Base-by-base conservation (phyloP, 2,113 vertebrate species). In the Oryzias melastigma region DNA sequence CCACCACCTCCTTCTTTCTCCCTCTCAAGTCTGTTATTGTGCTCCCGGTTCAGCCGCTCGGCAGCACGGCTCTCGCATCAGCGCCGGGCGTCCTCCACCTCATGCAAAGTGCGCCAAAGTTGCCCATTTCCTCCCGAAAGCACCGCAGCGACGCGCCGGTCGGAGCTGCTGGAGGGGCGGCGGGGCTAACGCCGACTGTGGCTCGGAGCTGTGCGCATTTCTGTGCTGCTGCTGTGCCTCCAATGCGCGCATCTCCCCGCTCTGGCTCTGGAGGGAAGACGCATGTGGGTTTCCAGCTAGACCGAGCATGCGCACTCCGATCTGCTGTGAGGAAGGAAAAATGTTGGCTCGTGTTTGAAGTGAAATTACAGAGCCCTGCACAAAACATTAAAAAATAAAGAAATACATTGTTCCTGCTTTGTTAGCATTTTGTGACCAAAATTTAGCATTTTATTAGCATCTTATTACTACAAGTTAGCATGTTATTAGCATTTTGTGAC, bases 41-140 rank as follows among this genome's bases (percentile, higher is more conserved):
- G 64, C 48, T 72, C 65, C 82, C 54, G 69, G 62, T 76, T 85
- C 71, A 71, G 69, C 75, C 74, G 72, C 68, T 77, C 59, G 50
- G 63, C 65, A 72, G 71, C 68, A 15, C 63, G 13, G 72, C 56
- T 70, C 68, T 64, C 74, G 73, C 7, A 41, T 45, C 71, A 45
- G 19, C 59, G 73, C 62, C 29, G 58, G 54, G 65, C 73, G 52
- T 64, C 64, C 70, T 65, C 64, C 63, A 19, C 18, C 54, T 56
- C 64, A 59, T 10, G 68, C 52, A 54, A 79, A 84, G 81, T 77
- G 79, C 64, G 68, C 58, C 71, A 82, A 83, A 85, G 84, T 86
- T 75, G 50, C 43, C 76, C 80, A 70, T 85, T 5, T 64, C 67
- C 44, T 24, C 46, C 58, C 63, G 81, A 77, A 71, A 76, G 81